Conservation (phyloP, 2,888 invertebrate genomes). For the Acleris laterana region DNA sequence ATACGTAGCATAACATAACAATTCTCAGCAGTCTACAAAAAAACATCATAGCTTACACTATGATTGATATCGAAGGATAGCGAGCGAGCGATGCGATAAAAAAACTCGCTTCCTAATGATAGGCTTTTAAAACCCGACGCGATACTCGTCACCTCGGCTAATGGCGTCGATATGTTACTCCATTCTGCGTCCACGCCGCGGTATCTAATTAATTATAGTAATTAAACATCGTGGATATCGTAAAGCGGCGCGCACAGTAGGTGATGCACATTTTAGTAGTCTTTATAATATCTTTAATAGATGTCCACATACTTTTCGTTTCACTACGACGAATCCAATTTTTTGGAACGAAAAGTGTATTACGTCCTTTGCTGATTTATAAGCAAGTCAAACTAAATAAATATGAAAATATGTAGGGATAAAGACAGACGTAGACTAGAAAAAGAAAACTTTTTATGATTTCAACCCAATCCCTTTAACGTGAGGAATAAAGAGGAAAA, state of each 20-base stretch:
- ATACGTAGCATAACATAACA: slow-evolving; percentile 38
- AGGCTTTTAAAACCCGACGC: slow-evolving; percentile 68
- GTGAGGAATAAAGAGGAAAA: too few species aligned
- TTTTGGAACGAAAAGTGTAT: too few species aligned
- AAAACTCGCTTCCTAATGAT: slow-evolving; percentile 72
- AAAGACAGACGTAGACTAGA: too few species aligned
- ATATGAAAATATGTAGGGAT: too few species aligned
- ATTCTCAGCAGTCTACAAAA: slow-evolving; percentile 66
- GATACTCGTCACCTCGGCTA: slow-evolving; percentile 72
- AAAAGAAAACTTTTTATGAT: too few species aligned
- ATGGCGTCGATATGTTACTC: slow-evolving; percentile 79
- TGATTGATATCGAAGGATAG: slow-evolving; percentile 70
- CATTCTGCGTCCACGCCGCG: slow-evolving; percentile 76
- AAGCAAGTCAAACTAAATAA: too few species aligned
- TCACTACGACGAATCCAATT: too few species aligned
- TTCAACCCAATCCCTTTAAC: too few species aligned
- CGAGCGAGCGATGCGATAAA: slow-evolving; percentile 56
- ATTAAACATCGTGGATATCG: slow-evolving; percentile 71
- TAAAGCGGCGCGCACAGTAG: slow-evolving; percentile 48
- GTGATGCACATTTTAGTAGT: background rate
- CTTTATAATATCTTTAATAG: background rate
- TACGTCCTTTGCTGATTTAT: too few species aligned
- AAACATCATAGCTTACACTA: slow-evolving; percentile 51
- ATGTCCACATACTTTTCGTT: too few species aligned
- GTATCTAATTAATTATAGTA: slow-evolving; percentile 82